Percentiles rank a stretch among this genome's conserved stretches.
These are phyloP conservation scores for Andrena minutula DNA, from an alignment of 2,888 invertebrate genomes.

Conservation along the genomic window DNA sequence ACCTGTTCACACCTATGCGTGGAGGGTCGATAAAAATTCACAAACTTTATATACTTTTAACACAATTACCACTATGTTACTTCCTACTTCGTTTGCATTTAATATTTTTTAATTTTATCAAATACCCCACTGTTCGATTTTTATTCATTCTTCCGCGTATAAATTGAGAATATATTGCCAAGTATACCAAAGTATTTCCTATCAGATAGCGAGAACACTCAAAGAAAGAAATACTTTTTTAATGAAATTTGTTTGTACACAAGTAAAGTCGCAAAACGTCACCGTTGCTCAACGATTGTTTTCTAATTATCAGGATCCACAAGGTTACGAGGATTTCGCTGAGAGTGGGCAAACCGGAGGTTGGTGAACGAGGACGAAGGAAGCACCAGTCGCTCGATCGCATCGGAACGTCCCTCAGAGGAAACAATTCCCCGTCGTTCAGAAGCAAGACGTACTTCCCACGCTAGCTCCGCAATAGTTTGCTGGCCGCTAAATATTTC, in stretches of 20 bases:
- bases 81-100: neutral
- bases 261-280: neutral
- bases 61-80: neutral
- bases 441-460: neutral
- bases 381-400: neutral
- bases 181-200: no score
- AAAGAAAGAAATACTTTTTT: no score
- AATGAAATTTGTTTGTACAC: no score
- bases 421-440: conserved; percentile 14
- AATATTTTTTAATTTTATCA: no score
- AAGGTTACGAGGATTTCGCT: conserved; percentile 34
- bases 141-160: no score
- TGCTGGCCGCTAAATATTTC: conserved; percentile 21
- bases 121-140: no score
- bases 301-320: conserved; percentile 51
- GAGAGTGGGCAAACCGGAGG: conserved; percentile 16
- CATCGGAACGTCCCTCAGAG: neutral
- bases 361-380: conserved; percentile 21
- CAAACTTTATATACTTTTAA: neutral
- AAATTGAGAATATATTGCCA: no score
- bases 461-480: conserved; percentile 4
- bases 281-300: conserved; percentile 10
- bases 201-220: no score
- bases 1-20: neutral
- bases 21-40: neutral